A percentile compares a stretch with the other conserved stretches of the same genome.
phyloP scores from a whole-genome alignment of 2,797 vertebrate genomes.

The Rhinatrema bivittatum region DNA sequence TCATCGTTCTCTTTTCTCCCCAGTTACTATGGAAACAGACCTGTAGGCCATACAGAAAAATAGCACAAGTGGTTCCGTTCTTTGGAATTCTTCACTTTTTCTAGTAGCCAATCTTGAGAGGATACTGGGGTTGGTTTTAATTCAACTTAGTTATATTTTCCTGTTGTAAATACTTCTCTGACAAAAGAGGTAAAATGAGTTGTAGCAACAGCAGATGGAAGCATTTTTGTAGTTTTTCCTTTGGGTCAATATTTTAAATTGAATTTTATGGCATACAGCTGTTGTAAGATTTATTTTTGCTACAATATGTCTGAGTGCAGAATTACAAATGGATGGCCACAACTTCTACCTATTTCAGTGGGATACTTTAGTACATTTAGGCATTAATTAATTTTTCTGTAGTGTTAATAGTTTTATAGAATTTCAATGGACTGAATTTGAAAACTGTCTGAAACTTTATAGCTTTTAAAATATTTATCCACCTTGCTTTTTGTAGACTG shows the following conservation, averaged over 20 bases:
- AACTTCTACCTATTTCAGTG: slow-evolving; percentile 24
- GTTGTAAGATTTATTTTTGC: slow-evolving; percentile 30
- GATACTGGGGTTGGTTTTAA: slow-evolving; percentile 27
- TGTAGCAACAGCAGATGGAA: slow-evolving; percentile 33
- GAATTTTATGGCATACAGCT: slow-evolving; percentile 25
- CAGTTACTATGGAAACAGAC: slow-evolving; percentile 43
- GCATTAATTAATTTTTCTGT: slow-evolving; percentile 30
- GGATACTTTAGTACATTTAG: slow-evolving; percentile 6
- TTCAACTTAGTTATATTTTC: slow-evolving; percentile 25
- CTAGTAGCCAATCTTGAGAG: slow-evolving; percentile 28
- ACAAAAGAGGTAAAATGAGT: slow-evolving; percentile 31
- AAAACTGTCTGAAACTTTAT: too few species aligned
- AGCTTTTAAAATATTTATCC: too few species aligned
- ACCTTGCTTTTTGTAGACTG: too few species aligned
- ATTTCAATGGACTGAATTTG: too few species aligned
- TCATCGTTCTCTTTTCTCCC: slow-evolving; percentile 29
- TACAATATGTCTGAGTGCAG: slow-evolving; percentile 18
- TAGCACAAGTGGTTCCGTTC: slow-evolving; percentile 24
- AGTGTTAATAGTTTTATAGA: slow-evolving; percentile 14
- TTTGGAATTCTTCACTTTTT: slow-evolving; percentile 29
- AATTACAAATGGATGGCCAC: slow-evolving; percentile 32
- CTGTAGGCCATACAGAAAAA: slow-evolving; percentile 30
- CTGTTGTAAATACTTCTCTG: slow-evolving; percentile 29
- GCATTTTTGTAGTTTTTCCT: slow-evolving; percentile 34
- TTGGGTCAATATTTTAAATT: slow-evolving; percentile 52